Evolutionary conservation across 2,113 vertebrate genomes (phyloP), one percentile per base, ranked within the genome.

Genomic region (Pleuronectes platessa): DNA sequence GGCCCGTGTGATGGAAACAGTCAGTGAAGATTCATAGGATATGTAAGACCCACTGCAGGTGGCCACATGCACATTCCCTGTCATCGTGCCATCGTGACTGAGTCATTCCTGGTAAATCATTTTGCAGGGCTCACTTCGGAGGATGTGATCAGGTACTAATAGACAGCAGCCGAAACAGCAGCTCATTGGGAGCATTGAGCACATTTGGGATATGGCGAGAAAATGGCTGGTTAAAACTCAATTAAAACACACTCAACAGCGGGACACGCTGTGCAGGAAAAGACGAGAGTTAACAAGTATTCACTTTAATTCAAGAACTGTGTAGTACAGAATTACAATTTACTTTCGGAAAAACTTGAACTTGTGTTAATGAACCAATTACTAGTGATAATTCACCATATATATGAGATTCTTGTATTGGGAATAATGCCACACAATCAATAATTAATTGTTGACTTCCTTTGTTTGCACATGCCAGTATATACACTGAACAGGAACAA

Each of bases 231-330:
- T 3, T 6, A n/a, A n/a, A n/a, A n/a, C 31, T 61, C 45, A 47
- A 40, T 72, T 63, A 65, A 61, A 81, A 20, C 67, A 60, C 24
- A 55, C 15, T 3, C 15, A 74, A 31, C 63, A 21, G 26, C 13
- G 40, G 40, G 40, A 27, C 27, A 54, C 5, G 27, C 24, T 40
- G 35, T 17, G 61, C 20, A 24, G n/a, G 26, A 61, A 61, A 56
- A 31, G 31, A 31, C 7, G 3, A 47, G 12, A 51, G 24, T 1
- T 17, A 17, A 56, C 40, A 40, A 24, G 24, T 31, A 53, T 53
- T 53, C 10, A 9, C 40, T 62, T 24, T 67, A 51, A 18, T 15
- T 51, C 47, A 5, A 51, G 3, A 51, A 2, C 47, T 17, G 17
- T 51, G 47, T 7, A 17, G 17, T 7, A 51, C 17, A 51, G 20